A percentile compares a stretch with the other conserved stretches of the same genome.
Conservation (phyloP, 2,888 invertebrate genomes). For the Platynereis dumerilii region DNA sequence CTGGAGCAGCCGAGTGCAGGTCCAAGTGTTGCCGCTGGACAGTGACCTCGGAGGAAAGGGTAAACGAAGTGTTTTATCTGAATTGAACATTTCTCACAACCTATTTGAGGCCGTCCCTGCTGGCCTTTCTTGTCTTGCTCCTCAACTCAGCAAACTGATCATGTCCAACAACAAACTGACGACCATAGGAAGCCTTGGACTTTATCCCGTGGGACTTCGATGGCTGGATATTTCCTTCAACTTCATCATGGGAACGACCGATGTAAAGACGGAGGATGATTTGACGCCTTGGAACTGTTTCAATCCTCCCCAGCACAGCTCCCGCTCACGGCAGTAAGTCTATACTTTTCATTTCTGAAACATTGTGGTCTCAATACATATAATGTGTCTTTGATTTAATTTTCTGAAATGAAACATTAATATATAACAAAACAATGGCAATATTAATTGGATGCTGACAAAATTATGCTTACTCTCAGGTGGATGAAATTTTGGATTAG, state of each 20-base stretch:
- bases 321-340: too few relatives aligned
- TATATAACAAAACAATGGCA: too few relatives aligned
- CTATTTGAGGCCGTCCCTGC: conserved; percentile 85
- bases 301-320: too few relatives aligned
- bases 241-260: conserved; percentile 68
- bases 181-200: conserved; percentile 83
- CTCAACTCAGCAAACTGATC: conserved; percentile 84
- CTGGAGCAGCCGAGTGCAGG: conserved; percentile 32
- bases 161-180: conserved; percentile 83
- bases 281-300: too few relatives aligned
- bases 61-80: conserved; percentile 42
- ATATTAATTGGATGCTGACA: too few relatives aligned
- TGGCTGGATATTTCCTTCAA: conserved; percentile 93
- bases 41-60: conserved; percentile 13
- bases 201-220: conserved; percentile 86
- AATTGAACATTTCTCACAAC: conserved; percentile 88
- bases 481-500: too few relatives aligned
- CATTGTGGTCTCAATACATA: too few relatives aligned
- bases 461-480: too few relatives aligned
- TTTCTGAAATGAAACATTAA: too few relatives aligned
- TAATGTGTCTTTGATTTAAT: too few relatives aligned
- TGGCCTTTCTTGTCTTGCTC: conserved; percentile 88
- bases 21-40: conserved; percentile 9
- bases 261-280: background rate
- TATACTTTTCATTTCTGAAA: too few relatives aligned